Conservation (phyloP, 1,140 invertebrate genomes). For the Rhopalosiphum maidis region DNA sequence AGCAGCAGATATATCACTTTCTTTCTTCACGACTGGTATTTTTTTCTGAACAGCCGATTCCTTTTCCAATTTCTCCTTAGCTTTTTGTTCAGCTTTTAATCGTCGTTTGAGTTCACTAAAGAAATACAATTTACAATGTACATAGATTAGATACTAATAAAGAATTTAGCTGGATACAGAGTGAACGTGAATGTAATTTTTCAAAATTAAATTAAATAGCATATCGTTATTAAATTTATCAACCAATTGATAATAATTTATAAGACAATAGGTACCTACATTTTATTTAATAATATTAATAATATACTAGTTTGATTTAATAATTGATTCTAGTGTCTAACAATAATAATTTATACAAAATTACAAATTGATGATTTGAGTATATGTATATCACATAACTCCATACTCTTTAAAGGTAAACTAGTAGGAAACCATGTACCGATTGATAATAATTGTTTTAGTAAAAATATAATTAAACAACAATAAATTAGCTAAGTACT, state of each 20-base stretch:
- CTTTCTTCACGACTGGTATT: slow-evolving; percentile 63
- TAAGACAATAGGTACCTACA: background rate
- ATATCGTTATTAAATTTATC: background rate
- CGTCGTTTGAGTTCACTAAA: slow-evolving; percentile 91
- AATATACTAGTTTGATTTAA: background rate
- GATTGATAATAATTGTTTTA: background rate
- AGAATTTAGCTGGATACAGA: slow-evolving; percentile 38
- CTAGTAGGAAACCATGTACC: background rate
- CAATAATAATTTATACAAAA: background rate
- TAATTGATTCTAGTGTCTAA: background rate
- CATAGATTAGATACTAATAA: background rate
- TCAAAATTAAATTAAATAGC: background rate
- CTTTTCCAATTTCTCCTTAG: slow-evolving; percentile 91
- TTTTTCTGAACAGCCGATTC: slow-evolving; percentile 64
- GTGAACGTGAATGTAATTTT: slow-evolving; percentile 34
- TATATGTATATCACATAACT: no score
- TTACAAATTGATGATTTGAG: no score
- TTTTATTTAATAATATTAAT: background rate
- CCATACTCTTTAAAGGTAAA: background rate
- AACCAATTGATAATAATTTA: background rate
- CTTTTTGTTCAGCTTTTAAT: slow-evolving; percentile 90
- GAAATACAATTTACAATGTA: slow-evolving; percentile 60
- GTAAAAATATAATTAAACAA: background rate
- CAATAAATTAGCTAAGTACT: background rate
- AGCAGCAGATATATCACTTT: slow-evolving; percentile 63